Evolutionary conservation across 2,113 vertebrate genomes (phyloP), one percentile per base, ranked within the genome.

Genomic region (Noturus placidus): DNA sequence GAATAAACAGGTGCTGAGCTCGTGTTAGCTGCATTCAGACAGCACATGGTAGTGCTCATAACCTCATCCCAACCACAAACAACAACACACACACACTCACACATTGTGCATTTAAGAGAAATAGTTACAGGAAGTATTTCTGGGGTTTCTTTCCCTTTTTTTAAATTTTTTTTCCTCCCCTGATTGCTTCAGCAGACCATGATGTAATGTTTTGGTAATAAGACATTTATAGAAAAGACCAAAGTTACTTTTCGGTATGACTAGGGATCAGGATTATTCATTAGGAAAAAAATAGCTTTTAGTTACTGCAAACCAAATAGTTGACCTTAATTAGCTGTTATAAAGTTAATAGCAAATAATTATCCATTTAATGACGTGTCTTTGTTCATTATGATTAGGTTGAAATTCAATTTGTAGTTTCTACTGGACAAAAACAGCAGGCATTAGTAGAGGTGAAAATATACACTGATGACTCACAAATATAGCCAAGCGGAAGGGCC

Each of bases 1-100:
- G 91, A 85, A 89, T 93, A 93, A 94, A 95, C 95, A 95, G 95
- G 94, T 95, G 94, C 89, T 87, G 89, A 85, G 83, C 83, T 88
- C 52, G 83, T 85, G 78, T 69, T 90, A 90, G 90, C 85, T 89
- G 89, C 90, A 91, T 57, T 87, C 85, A 84, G 92, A 91, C 91
- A 87, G 92, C 93, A 93, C 94, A 94, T 89, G 91, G 92, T 92
- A 90, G 92, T 92, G 92, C 83, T 90, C 88, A 85, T 80, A 86
- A 83, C 84, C 86, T 91, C 82, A 88, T 84, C 91, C 90, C 92
- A 92, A 92, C 89, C 91, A 82, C 90, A 85, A 2, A 74, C 80
- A 69, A 38, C 38, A 38, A 38, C 38, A 2, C 65, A 84, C 90
- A 86, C 35, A 61, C 82, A 82, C 42, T 59, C 82, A 84, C 30